A percentile compares a stretch with the other conserved stretches of the same genome.
Evolutionary conservation across 2,888 invertebrate species (phyloP).

Genomic region (Mythimna ferrago): DNA sequence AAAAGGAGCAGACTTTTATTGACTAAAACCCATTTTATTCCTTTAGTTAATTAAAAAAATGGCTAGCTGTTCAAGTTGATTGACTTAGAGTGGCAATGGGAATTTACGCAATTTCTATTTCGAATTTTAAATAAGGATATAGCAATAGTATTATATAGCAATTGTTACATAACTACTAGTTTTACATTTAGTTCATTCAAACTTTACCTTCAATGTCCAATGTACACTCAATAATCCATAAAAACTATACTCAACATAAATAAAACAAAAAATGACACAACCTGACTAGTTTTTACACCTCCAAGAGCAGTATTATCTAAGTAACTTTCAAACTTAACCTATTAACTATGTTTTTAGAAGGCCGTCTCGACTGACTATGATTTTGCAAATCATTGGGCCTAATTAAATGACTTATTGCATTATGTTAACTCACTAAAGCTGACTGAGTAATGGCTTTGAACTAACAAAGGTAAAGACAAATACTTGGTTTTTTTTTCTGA

Average conservation of each 20-base stretch:
- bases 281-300: constrained; percentile 46
- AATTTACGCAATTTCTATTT: too few species aligned
- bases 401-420: constrained; percentile 75
- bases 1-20: too few species aligned
- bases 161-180: too few species aligned
- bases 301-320: constrained; percentile 64
- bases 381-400: constrained; percentile 81
- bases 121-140: too few species aligned
- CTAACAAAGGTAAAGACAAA: constrained; percentile 45
- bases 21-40: too few species aligned
- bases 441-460: constrained; percentile 56
- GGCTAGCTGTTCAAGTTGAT: too few species aligned
- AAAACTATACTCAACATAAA: background rate
- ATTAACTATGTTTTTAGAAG: constrained; percentile 77
- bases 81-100: too few species aligned
- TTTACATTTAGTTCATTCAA: background rate
- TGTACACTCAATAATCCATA: background rate
- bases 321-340: constrained; percentile 78
- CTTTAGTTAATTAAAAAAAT: too few species aligned
- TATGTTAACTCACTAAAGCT: constrained; percentile 58
- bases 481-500: background rate
- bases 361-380: constrained; percentile 57
- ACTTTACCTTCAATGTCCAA: background rate
- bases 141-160: too few species aligned
- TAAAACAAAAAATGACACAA: background rate